These are phyloP conservation scores for Cyanistes caeruleus DNA, from an alignment of 2,113 vertebrate genomes.

Conservation along the genomic window DNA sequence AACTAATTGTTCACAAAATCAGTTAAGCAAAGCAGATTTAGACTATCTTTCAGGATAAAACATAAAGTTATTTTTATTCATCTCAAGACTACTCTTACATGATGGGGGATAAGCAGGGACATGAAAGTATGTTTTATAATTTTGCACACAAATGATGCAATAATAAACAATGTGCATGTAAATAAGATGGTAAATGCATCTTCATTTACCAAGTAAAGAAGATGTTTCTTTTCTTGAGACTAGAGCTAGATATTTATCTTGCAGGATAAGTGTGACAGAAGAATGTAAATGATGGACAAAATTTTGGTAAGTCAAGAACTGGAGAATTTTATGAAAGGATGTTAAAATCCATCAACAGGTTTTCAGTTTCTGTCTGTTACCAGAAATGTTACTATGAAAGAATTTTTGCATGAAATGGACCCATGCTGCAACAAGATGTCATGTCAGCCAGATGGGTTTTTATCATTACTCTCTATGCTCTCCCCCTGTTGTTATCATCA, in stretches of 20 bases:
- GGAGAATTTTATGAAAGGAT: background rate
- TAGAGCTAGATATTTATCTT: background rate
- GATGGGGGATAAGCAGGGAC: background rate
- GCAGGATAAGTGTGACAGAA: background rate
- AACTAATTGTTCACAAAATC: background rate
- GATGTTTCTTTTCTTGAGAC: background rate
- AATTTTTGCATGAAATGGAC: background rate
- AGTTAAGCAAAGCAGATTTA: background rate
- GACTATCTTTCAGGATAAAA: background rate
- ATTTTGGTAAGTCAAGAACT: slow-evolving; percentile 20
- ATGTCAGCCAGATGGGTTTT: background rate
- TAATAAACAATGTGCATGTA: background rate
- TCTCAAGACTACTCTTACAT: background rate
- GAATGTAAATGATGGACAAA: slow-evolving; percentile 39
- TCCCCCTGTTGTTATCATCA: background rate
- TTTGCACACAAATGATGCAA: background rate
- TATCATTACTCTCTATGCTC: background rate
- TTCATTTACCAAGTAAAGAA: background rate
- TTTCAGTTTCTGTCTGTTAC: slow-evolving; percentile 31
- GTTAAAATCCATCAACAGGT: background rate
- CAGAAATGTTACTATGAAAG: background rate
- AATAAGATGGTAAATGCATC: background rate
- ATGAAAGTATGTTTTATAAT: background rate
- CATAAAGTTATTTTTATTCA: background rate
- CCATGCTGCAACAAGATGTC: rapidly evolving